These are phyloP conservation scores for Orthonyx spaldingii DNA, from an alignment of 2,113 vertebrate species.

Conservation along the genomic window DNA sequence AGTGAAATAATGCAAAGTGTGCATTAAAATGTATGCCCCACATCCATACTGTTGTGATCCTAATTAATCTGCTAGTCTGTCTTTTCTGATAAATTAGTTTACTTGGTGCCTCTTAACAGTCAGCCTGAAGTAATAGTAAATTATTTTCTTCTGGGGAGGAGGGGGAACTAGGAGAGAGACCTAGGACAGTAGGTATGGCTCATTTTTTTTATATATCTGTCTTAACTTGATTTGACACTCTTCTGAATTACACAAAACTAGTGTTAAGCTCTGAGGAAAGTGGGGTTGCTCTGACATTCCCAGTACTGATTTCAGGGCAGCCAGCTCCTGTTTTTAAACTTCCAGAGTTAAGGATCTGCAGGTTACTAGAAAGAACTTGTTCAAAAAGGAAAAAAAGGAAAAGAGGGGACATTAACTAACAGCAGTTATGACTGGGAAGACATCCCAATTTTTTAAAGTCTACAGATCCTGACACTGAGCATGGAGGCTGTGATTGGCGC, in stretches of 20 bases:
- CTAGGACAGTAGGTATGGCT: background rate
- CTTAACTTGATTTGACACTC: background rate
- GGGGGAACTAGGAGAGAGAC: background rate
- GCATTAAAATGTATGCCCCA: background rate
- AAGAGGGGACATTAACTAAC: background rate
- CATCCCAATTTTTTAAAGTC: accelerated
- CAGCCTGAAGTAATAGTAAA: background rate
- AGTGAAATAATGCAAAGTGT: background rate
- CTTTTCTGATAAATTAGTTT: background rate
- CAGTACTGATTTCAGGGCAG: background rate
- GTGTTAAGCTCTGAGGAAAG: background rate
- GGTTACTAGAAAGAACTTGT: background rate
- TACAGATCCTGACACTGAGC: background rate
- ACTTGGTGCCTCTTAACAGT: background rate
- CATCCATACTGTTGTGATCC: background rate
- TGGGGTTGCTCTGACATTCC: background rate
- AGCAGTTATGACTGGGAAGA: background rate
- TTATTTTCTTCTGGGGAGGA: background rate
- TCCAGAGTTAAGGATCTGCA: background rate
- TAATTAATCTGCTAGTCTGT: background rate
- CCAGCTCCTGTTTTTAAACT: background rate
- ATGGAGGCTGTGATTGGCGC: background rate
- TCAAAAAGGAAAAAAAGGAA: background rate
- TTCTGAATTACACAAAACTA: background rate
- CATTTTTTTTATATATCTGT: background rate